Base-by-base conservation (phyloP, 2,888 invertebrate genomes). In the Drosophila birchii region DNA sequence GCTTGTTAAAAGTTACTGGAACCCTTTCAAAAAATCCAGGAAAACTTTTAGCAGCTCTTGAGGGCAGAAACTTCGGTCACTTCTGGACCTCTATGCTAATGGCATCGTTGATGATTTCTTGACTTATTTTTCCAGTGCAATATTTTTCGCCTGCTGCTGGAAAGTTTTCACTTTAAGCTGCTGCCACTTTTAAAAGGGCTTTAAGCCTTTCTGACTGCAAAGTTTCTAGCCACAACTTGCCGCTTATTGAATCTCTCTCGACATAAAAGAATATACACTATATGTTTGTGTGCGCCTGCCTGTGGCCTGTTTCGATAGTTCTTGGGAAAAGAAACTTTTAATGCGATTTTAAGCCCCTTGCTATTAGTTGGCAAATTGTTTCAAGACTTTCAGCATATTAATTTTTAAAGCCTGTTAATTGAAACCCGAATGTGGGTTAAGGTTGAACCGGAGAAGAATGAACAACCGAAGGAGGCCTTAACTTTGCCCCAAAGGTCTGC, bases 361-460 rank as follows among this genome's bases (percentile, higher is more conserved):
- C 75, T 86, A 83, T 86, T 83, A 86, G 89, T 77, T 86, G 26
- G 84, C 75, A 86, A 88, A 84, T 88, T 81, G 87, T 76, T 76
- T 63, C 58, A 67, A 86, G 84, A 83, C 83, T 88, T 88, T 76
- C 72, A 64, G 73, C 77, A 79, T 88, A 88, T 88, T 84, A 75
- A 83, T 85, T 83, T 64, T 84, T 71, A 58, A 84, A 71, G 72
- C 29, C 55, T 66, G 68, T 66, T 81, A 85, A 81, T 81, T 81
- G 82, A 66, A 64, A 74, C 0, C 63, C 62, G 75, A 71, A 69
- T 81, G 58, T 83, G 82, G 82, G 82, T 86, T 82, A 83, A 83
- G 82, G 82, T 76, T 88, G 79, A 63, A 36, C 14, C 11, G 20
- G 5, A 16, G 23, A 26, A 26, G 16, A 23, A 4, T 12, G 43